Evolutionary conservation across 1,140 invertebrate genomes (phyloP).

Genomic region (Bursaphelenchus mucronatus): DNA sequence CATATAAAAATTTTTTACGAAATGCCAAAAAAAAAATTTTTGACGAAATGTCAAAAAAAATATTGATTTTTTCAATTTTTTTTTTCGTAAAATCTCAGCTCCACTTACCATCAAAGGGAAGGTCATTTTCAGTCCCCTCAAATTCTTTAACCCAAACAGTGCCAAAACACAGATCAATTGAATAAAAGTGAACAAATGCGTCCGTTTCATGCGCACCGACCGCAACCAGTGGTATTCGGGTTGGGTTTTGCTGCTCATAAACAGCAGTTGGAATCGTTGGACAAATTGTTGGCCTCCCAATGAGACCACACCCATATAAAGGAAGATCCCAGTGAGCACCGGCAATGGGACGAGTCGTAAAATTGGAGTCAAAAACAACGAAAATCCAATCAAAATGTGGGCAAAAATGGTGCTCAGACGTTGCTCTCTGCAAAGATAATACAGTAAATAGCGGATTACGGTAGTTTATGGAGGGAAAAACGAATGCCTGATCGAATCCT

Average conservation of each 20-base stretch:
- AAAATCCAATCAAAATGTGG: slow-evolving; percentile 56
- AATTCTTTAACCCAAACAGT: slow-evolving; percentile 47
- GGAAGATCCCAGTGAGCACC: slow-evolving; percentile 61
- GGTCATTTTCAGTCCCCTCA: slow-evolving; percentile 33
- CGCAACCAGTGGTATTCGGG: slow-evolving; percentile 93
- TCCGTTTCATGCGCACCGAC: slow-evolving; percentile 65
- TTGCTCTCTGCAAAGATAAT: slow-evolving; percentile 55
- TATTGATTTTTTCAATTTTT: too few species aligned
- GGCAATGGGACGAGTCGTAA: slow-evolving; percentile 61
- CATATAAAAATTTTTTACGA: too few species aligned
- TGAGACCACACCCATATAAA: slow-evolving; percentile 62
- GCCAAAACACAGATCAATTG: slow-evolving; percentile 40
- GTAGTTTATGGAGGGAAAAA: too few species aligned
- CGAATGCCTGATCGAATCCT: too few species aligned
- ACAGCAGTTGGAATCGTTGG: slow-evolving; percentile 84
- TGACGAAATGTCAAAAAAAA: too few species aligned
- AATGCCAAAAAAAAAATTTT: too few species aligned
- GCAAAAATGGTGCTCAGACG: slow-evolving; percentile 61
- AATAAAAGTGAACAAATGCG: slow-evolving; percentile 50
- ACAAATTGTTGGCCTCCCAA: slow-evolving; percentile 71
- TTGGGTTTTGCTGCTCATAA: slow-evolving; percentile 94
- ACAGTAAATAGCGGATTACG: too few species aligned
- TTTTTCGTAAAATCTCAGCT: too few species aligned
- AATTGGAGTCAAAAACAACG: slow-evolving; percentile 31
- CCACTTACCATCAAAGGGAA: slow-evolving; percentile 62